Percentiles rank a stretch among this genome's conserved stretches.
Conservation (phyloP, 2,888 invertebrate genomes). For the Glyphotaelius pellucidus region DNA sequence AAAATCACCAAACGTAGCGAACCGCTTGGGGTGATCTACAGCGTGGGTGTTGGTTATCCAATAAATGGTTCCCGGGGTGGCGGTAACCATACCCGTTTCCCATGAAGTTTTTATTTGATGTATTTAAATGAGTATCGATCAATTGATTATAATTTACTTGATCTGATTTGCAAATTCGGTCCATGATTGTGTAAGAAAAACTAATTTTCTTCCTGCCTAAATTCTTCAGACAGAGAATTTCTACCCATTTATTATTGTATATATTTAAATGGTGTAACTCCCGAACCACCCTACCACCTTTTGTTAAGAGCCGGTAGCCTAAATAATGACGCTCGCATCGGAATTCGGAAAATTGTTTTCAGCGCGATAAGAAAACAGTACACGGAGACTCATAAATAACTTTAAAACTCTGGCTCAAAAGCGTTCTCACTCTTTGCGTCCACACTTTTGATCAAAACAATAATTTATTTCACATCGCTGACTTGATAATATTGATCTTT, state of each 20-base stretch:
- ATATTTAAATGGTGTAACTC: conserved; percentile 62
- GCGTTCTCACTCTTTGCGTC: conserved; percentile 21
- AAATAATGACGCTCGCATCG: conserved; percentile 63
- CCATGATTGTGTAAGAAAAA: too few relatives aligned
- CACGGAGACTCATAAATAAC: conserved; percentile 62
- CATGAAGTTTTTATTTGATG: too few relatives aligned
- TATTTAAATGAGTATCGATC: too few relatives aligned
- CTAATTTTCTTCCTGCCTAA: too few relatives aligned
- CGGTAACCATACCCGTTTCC: too few relatives aligned
- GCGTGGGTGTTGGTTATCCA: too few relatives aligned
- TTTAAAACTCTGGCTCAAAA: conserved; percentile 29
- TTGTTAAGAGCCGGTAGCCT: conserved; percentile 55
- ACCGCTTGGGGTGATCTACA: too few relatives aligned
- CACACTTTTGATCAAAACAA: conserved; percentile 45
- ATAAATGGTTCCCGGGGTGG: too few relatives aligned
- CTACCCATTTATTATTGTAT: conserved; percentile 50
- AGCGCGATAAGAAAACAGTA: conserved; percentile 61
- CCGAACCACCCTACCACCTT: conserved; percentile 57
- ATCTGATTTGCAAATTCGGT: too few relatives aligned
- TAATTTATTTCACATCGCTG: conserved; percentile 33
- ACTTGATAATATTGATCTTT: conserved; percentile 17
- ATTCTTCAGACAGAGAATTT: too few relatives aligned
- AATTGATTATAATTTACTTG: too few relatives aligned
- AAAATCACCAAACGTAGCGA: too few relatives aligned
- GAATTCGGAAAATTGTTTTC: conserved; percentile 65